A percentile compares a stretch with the other conserved stretches of the same genome.
phyloP scores from a whole-genome alignment of 2,888 invertebrate species.

The Tachina lurida region DNA sequence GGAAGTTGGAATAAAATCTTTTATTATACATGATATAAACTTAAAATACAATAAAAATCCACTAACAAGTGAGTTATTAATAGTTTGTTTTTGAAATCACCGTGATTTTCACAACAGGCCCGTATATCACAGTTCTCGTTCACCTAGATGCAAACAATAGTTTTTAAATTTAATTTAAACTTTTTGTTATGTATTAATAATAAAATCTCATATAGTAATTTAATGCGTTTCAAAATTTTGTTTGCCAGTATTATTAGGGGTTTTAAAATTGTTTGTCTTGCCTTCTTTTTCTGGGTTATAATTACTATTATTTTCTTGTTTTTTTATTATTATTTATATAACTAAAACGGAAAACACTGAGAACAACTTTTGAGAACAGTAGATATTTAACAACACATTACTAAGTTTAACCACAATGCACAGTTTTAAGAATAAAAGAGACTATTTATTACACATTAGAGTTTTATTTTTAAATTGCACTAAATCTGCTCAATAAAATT shows the following conservation, averaged over 20 bases:
- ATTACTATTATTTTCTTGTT: slow-evolving; percentile 10
- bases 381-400: slow-evolving; percentile 54
- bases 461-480: slow-evolving; percentile 37
- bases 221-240: slow-evolving; percentile 14
- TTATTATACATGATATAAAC: no score
- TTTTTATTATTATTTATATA: background rate
- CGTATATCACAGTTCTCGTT: background rate
- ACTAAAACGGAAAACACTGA: slow-evolving; percentile 1
- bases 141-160: slow-evolving; percentile 15
- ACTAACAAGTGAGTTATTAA: no score
- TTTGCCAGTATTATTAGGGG: slow-evolving; percentile 51
- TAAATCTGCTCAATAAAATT: slow-evolving; percentile 40
- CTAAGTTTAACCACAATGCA: slow-evolving; percentile 19
- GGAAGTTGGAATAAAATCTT: no score
- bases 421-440: slow-evolving; percentile 22
- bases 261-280: background rate
- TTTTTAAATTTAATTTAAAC: slow-evolving; percentile 2
- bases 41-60: no score
- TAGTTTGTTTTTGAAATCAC: no score
- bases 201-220: slow-evolving; percentile 52
- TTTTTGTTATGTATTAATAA: slow-evolving; percentile 24
- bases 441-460: slow-evolving; percentile 31
- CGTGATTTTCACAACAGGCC: no score
- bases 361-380: slow-evolving; percentile 31
- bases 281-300: slow-evolving; percentile 18